Conservation (phyloP, 2,888 invertebrate species). For the Hirtodrosophila confusa region DNA sequence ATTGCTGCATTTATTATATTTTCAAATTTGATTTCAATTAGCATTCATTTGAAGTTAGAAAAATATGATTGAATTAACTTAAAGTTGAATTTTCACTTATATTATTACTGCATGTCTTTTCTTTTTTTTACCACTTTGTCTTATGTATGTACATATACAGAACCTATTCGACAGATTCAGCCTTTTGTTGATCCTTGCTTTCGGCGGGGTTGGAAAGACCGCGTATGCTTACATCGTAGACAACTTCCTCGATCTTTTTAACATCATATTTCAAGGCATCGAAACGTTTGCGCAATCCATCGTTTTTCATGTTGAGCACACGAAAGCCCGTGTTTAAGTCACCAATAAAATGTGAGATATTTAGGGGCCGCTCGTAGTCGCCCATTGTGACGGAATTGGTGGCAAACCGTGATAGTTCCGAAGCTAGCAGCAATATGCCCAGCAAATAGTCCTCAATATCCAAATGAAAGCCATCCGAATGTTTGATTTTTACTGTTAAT, state of each 20-base stretch:
- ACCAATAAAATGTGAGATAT: conserved; percentile 93
- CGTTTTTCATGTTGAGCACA: conserved; percentile 95
- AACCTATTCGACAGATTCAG: conserved; percentile 30
- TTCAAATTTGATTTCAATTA: conserved; percentile 14
- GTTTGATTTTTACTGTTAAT: conserved; percentile 87
- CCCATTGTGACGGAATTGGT: conserved; percentile 94
- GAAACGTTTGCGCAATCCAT: conserved; percentile 92
- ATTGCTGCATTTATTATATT: conserved; percentile 11
- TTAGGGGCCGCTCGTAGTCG: conserved; percentile 91
- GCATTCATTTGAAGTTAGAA: background rate
- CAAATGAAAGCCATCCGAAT: conserved; percentile 92
- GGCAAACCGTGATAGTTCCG: conserved; percentile 92
- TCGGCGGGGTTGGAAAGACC: conserved; percentile 85
- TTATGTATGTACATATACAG: conserved; percentile 9
- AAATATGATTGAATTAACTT: conserved; percentile 9
- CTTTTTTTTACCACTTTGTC: conserved; percentile 14
- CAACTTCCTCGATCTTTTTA: conserved; percentile 96
- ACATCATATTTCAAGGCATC: conserved; percentile 96
- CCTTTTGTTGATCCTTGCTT: conserved; percentile 37
- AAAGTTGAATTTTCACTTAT: conserved; percentile 18
- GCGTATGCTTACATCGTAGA: conserved; percentile 92
- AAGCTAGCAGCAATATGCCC: conserved; percentile 92
- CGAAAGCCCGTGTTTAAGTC: conserved; percentile 95
- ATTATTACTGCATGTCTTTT: conserved; percentile 1
- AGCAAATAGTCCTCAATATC: conserved; percentile 96